A percentile compares a stretch with the other conserved stretches of the same genome.
Conservation (phyloP, 2,797 vertebrate genomes). For the Macropodus opercularis region DNA sequence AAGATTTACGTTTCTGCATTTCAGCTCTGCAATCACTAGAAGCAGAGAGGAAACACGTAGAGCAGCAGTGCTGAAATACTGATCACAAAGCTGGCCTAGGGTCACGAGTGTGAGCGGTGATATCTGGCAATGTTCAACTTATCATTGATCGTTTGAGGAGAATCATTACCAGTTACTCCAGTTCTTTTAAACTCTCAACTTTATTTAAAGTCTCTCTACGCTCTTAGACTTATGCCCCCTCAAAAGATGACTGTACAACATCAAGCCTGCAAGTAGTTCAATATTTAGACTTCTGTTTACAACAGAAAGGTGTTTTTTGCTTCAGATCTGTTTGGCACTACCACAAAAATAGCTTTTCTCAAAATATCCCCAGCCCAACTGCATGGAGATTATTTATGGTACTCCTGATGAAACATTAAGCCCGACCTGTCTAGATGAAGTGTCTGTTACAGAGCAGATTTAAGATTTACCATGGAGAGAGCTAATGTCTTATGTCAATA, state of each 20-base stretch:
- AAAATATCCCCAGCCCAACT: conserved; percentile 73
- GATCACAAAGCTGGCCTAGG: conserved; percentile 46
- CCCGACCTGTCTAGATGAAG: conserved; percentile 67
- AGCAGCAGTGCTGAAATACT: conserved; percentile 38
- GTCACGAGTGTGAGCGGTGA: conserved; percentile 45
- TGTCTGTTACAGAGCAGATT: conserved; percentile 66
- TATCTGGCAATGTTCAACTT: conserved; percentile 49
- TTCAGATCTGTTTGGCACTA: conserved; percentile 68
- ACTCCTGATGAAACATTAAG: conserved; percentile 72
- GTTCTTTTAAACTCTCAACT: conserved; percentile 62
- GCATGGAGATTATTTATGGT: conserved; percentile 73
- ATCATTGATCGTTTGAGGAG: conserved; percentile 48
- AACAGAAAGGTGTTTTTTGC: conserved; percentile 60
- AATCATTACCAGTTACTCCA: conserved; percentile 51
- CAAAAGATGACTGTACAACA: conserved; percentile 63
- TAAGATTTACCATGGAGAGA: conserved; percentile 73
- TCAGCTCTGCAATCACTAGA: conserved; percentile 35
- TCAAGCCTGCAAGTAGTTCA: conserved; percentile 60
- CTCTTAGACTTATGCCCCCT: conserved; percentile 55
- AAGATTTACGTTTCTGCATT: conserved; percentile 45
- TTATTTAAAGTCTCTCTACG: conserved; percentile 52
- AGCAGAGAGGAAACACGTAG: conserved; percentile 48
- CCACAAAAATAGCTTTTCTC: conserved; percentile 71
- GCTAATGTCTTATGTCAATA: conserved; percentile 80
- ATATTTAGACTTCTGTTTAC: conserved; percentile 59